phyloP scores from a whole-genome alignment of 64 coral and sea anemone genomes.

The Porites lutea region DNA sequence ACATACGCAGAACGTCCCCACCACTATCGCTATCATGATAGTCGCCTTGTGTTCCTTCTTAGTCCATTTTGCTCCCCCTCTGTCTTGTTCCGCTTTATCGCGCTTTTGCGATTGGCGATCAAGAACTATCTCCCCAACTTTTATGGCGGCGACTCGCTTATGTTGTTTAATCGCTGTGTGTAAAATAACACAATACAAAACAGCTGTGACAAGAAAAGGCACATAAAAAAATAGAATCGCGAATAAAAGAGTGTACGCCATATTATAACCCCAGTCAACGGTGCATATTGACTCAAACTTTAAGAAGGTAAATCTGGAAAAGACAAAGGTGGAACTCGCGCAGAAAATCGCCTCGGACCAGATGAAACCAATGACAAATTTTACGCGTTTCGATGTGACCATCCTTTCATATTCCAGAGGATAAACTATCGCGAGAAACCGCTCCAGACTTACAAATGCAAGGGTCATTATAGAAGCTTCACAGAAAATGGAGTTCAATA shows the following conservation, averaged over 20 bases:
- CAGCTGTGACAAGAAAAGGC: conserved; percentile 65
- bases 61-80: conserved; percentile 23
- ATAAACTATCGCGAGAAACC: conserved; percentile 78
- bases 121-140: conserved; percentile 65
- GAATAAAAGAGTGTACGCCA: conserved; percentile 69
- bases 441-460: conserved; percentile 78
- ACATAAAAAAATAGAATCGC: conserved; percentile 47
- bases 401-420: conserved; percentile 68
- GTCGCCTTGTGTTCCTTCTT: conserved; percentile 81
- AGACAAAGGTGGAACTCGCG: conserved; percentile 38
- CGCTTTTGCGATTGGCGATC: not conserved
- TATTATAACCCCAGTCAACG: conserved; percentile 69
- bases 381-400: conserved; percentile 64
- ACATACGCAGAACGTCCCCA: conserved; percentile 75
- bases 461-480: conserved; percentile 77
- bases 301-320: conserved; percentile 72
- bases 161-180: conserved; percentile 70
- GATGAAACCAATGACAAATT: conserved; percentile 55
- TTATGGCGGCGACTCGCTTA: conserved; percentile 49
- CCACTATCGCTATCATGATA: conserved; percentile 66
- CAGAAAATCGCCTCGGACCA: conserved; percentile 58
- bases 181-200: conserved; percentile 64
- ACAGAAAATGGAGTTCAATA: conserved; percentile 79
- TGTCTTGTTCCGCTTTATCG: not conserved
- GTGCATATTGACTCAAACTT: conserved; percentile 80